These are phyloP conservation scores for Lagopus leucura DNA, from an alignment of 2,113 vertebrate genomes.

Conservation along the genomic window DNA sequence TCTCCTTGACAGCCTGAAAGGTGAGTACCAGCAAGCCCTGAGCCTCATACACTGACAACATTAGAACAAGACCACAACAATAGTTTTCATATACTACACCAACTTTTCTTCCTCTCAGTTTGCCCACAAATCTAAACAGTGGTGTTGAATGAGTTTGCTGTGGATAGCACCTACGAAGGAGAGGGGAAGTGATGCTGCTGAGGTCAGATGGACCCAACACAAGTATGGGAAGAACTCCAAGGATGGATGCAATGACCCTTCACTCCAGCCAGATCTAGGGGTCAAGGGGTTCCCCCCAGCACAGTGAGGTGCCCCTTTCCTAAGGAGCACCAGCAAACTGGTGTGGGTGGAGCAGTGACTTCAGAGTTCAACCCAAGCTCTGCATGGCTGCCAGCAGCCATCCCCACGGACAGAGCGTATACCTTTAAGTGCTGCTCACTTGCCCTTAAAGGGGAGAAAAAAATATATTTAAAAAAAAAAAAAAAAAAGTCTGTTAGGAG, in stretches of 20 bases:
- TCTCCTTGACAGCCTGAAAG: constrained; percentile 48
- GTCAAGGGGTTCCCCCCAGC: not conserved
- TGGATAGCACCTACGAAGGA: not conserved
- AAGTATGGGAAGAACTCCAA: not conserved
- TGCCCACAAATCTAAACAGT: not conserved
- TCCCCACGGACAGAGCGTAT: not conserved
- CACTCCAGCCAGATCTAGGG: not conserved
- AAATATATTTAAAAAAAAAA: not conserved
- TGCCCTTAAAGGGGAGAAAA: constrained; percentile 49
- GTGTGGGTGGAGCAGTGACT: not conserved
- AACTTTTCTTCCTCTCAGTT: not conserved
- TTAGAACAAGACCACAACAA: constrained; percentile 40
- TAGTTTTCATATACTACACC: not conserved
- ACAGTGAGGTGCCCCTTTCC: not conserved
- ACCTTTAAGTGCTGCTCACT: constrained; percentile 52
- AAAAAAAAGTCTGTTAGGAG: constrained; percentile 37
- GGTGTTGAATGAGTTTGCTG: not conserved
- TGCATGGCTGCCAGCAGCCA: constrained; percentile 10
- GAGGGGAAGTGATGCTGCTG: not conserved
- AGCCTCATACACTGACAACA: not conserved
- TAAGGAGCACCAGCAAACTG: not conserved
- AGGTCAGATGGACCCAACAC: not conserved
- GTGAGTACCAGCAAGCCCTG: not conserved
- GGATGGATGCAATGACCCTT: rapidly evolving
- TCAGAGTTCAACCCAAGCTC: not conserved